phyloP scores from a whole-genome alignment of 2,113 vertebrate species.

The Atlantisia rogersi region DNA sequence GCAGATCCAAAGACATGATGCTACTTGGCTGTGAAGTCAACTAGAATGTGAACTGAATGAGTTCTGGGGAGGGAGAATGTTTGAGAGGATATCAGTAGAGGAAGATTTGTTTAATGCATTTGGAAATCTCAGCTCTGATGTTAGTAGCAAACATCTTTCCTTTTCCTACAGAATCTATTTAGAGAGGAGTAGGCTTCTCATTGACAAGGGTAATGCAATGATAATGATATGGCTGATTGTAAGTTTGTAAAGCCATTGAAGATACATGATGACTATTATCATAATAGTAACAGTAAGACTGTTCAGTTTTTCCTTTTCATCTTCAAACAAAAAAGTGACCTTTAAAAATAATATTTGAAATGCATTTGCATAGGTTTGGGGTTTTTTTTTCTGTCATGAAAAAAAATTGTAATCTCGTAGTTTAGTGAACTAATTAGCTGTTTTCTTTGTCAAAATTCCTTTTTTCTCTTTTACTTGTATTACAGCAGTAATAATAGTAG shows the following conservation, averaged over 20 bases:
- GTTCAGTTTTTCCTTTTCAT: background rate
- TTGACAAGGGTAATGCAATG: rapidly evolving
- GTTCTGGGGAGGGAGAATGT: background rate
- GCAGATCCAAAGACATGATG: background rate
- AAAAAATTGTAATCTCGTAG: background rate
- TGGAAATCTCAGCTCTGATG: background rate
- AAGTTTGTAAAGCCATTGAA: background rate
- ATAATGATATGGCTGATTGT: background rate
- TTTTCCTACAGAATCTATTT: background rate
- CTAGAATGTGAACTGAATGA: background rate
- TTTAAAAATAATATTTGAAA: background rate
- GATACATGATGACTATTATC: background rate
- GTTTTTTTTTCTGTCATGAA: too few species aligned
- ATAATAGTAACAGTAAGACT: background rate
- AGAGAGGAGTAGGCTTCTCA: background rate
- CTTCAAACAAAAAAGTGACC: background rate
- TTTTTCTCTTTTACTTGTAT: background rate
- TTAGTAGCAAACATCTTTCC: background rate
- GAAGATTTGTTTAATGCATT: background rate
- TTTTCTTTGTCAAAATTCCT: background rate
- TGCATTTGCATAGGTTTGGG: background rate
- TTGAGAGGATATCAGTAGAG: background rate
- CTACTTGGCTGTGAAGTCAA: background rate
- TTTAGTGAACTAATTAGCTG: background rate
- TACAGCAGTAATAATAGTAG: background rate